phyloP scores from a whole-genome alignment of 2,113 vertebrate species.

The human (Homo sapiens) region DNA sequence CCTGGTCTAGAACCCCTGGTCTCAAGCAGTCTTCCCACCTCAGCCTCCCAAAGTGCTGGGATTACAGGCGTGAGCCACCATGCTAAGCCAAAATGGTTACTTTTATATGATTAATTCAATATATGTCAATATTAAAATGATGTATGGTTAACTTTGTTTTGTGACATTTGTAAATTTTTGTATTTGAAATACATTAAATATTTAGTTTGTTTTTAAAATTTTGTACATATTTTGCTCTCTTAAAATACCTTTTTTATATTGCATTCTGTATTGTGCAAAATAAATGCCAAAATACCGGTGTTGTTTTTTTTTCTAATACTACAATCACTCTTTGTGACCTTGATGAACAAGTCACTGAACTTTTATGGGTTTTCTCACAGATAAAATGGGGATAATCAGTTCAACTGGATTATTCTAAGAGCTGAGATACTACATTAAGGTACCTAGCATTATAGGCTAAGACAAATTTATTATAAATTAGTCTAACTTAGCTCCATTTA shows the following conservation, averaged over 20 bases:
- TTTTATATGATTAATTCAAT: neutral
- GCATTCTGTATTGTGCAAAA: constrained; percentile 6
- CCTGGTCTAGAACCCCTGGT: no score
- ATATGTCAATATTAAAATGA: neutral
- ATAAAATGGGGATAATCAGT: neutral
- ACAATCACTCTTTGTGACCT: neutral
- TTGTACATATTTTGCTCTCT: neutral
- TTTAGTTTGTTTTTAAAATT: constrained; percentile 4
- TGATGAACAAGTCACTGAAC: neutral
- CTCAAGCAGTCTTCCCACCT: no score
- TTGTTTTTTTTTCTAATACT: neutral
- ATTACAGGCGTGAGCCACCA: no score
- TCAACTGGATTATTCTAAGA: neutral
- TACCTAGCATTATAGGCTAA: neutral
- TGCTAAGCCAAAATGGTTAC: no score
- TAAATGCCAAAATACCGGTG: neutral
- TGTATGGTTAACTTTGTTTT: neutral
- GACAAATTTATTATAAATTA: neutral
- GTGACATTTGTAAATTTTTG: neutral
- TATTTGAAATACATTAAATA: constrained; percentile 26
- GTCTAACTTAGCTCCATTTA: neutral
- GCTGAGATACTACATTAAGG: neutral
- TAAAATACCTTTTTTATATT: neutral
- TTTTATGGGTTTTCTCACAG: neutral
- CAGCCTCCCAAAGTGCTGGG: no score